A percentile compares a stretch with the other conserved stretches of the same genome.
These are phyloP conservation scores for Macrostomum lignano DNA, from an alignment of 1,140 invertebrate species.

Conservation along the genomic window DNA sequence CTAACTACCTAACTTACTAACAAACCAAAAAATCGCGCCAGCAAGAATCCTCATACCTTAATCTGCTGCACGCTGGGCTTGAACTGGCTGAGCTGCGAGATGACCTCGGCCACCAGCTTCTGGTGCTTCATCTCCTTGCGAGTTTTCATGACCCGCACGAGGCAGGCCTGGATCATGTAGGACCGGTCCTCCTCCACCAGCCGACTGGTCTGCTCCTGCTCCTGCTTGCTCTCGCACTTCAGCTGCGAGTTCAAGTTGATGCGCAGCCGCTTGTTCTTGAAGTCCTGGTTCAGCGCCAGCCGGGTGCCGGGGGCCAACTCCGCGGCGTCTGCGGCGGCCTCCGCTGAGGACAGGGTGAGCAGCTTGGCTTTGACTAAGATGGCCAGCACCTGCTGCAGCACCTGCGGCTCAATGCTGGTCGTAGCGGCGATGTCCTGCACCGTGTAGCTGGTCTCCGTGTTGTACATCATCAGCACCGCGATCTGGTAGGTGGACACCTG, in stretches of 20 bases:
- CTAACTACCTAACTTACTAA: no score
- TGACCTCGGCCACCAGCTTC: conserved; percentile 70
- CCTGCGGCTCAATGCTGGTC: conserved; percentile 48
- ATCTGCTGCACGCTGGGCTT: conserved; percentile 88
- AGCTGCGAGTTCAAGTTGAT: conserved; percentile 94
- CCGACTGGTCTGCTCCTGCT: conserved; percentile 84
- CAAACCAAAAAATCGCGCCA: no score
- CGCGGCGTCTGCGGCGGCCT: background rate
- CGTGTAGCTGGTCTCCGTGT: conserved; percentile 50
- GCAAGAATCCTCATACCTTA: no score
- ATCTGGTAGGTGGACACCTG: conserved; percentile 95
- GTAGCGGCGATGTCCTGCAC: conserved; percentile 57
- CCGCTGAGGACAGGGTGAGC: conserved; percentile 21
- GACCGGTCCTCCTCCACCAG: conserved; percentile 95
- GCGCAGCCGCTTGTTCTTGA: conserved; percentile 51
- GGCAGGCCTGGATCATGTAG: conserved; percentile 66
- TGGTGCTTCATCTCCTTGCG: conserved; percentile 77
- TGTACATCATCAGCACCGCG: conserved; percentile 83
- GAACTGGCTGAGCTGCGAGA: conserved; percentile 77
- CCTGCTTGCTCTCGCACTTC: conserved; percentile 77
- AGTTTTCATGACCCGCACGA: conserved; percentile 98
- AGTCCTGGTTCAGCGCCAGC: background rate
- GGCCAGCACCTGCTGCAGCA: conserved; percentile 41
- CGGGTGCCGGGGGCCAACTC: background rate
- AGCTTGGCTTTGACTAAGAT: conserved; percentile 57